Evolutionary conservation across 2,797 vertebrate genomes (phyloP).

Genomic region (Brachyrhaphis roseni): DNA sequence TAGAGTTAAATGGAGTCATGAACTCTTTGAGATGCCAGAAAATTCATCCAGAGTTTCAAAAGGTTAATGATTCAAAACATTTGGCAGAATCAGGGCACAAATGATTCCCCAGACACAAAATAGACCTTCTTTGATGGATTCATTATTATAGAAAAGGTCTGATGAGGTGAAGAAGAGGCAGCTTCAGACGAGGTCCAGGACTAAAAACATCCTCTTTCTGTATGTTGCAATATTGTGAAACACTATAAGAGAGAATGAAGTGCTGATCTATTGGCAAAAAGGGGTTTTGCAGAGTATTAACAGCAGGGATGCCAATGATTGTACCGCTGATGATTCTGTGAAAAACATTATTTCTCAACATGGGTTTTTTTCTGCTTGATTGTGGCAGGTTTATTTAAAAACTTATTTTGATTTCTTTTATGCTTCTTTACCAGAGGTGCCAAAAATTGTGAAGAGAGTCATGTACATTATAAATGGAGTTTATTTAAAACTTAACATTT

Average conservation of each 20-base stretch:
- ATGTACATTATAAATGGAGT: background rate
- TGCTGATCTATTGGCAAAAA: background rate
- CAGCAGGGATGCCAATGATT: background rate
- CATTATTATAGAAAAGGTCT: background rate
- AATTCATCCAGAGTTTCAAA: background rate
- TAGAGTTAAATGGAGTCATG: background rate
- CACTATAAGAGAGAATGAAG: background rate
- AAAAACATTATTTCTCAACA: background rate
- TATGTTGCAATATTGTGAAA: background rate
- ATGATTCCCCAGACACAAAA: background rate
- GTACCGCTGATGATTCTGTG: background rate
- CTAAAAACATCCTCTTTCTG: background rate
- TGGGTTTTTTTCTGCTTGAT: background rate
- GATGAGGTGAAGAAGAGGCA: background rate
- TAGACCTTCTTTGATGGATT: background rate
- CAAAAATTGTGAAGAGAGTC: background rate
- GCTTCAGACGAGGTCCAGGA: background rate
- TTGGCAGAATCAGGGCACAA: background rate
- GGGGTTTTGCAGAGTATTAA: background rate
- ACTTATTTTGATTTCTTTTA: background rate
- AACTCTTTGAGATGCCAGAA: background rate
- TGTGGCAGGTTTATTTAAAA: background rate
- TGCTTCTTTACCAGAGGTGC: constrained; percentile 2
- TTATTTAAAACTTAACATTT: background rate
- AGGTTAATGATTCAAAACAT: background rate